Evolutionary conservation across 2,797 vertebrate species (phyloP).

Genomic region (Garrulus glandarius): DNA sequence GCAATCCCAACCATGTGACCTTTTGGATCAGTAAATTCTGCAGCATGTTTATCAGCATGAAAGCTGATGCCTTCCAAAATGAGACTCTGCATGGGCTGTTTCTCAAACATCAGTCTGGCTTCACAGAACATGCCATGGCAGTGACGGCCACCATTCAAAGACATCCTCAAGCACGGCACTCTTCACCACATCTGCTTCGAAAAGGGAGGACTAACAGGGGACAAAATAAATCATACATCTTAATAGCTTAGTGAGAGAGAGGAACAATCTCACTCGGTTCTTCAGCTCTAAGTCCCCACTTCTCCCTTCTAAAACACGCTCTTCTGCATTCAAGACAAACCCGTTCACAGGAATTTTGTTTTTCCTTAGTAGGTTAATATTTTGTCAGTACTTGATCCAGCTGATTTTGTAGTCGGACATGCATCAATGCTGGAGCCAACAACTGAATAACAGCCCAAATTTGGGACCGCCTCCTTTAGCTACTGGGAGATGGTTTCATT

Average conservation of each 20-base stretch:
- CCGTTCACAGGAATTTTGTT: neutral
- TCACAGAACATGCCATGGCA: rapidly evolving
- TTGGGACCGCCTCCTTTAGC: neutral
- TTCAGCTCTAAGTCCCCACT: neutral
- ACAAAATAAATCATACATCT: neutral
- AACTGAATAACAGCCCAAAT: rapidly evolving
- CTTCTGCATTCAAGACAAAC: neutral
- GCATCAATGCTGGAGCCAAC: neutral
- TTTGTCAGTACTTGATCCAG: neutral
- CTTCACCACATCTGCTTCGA: neutral
- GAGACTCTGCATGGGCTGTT: neutral
- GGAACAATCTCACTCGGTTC: neutral
- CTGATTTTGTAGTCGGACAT: neutral
- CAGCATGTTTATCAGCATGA: rapidly evolving
- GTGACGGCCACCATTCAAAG: rapidly evolving
- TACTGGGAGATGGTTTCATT: rapidly evolving
- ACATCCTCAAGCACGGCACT: neutral
- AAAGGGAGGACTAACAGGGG: neutral
- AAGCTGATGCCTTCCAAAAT: neutral
- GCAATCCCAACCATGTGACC: neutral
- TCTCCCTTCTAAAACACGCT: neutral
- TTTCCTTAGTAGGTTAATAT: neutral
- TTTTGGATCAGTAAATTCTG: neutral
- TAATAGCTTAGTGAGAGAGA: neutral
- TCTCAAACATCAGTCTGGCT: neutral